Conservation (phyloP, 53 echinoderm and acorn worm species). For the Crossaster papposus region DNA sequence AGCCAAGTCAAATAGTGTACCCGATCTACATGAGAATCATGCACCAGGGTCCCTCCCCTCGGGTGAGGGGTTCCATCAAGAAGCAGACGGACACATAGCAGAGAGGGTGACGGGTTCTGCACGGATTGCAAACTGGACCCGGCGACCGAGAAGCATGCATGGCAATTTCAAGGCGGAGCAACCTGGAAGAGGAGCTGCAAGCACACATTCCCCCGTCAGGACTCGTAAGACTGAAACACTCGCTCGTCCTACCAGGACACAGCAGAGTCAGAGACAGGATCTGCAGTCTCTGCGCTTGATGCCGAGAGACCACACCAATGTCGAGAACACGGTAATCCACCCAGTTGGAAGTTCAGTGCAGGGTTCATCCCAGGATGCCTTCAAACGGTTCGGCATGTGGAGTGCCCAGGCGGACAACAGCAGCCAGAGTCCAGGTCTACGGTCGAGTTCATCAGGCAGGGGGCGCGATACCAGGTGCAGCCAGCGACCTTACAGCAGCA, state of each 20-base stretch:
- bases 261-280: constrained; percentile 20
- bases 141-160: constrained; percentile 39
- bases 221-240: neutral
- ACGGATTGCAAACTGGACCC: neutral
- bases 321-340: neutral
- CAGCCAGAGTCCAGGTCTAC: neutral
- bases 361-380: neutral
- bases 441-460: neutral
- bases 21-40: neutral
- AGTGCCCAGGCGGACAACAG: neutral
- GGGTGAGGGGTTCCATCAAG: neutral
- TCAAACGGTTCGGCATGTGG: constrained; percentile 34
- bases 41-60: neutral
- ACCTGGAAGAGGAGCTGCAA: neutral
- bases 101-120: neutral
- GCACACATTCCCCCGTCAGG: neutral
- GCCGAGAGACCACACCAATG: neutral
- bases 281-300: constrained; percentile 49
- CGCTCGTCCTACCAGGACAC: neutral
- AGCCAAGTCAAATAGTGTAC: constrained; percentile 10
- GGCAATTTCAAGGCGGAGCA: neutral
- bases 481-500: constrained; percentile 59
- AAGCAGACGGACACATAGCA: neutral
- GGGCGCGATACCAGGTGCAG: neutral
- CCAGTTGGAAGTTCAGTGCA: neutral